Evolutionary conservation across 2,888 invertebrate species (phyloP).

Genomic region (Galeopsomyia nigrocyanea): DNA sequence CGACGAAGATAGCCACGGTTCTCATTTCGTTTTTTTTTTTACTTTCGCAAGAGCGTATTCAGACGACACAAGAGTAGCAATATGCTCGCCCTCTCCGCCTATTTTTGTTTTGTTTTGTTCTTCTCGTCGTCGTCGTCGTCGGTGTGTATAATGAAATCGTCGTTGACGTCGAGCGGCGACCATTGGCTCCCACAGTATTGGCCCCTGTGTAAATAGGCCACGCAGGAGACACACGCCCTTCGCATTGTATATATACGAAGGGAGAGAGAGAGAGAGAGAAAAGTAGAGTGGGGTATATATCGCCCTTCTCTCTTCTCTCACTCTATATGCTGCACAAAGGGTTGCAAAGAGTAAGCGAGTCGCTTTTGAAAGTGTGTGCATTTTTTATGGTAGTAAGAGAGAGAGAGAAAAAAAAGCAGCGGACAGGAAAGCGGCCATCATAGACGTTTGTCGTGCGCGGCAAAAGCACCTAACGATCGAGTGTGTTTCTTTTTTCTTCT

Average conservation of each 20-base stretch:
- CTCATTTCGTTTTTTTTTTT: constrained; percentile 20
- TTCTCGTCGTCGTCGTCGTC: constrained; percentile 1
- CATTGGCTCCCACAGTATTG: constrained; percentile 59
- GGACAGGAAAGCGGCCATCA: constrained; percentile 67
- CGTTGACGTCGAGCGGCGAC: constrained; percentile 52
- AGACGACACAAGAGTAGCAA: constrained; percentile 10
- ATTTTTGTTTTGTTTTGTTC: constrained; percentile 30
- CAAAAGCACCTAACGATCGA: constrained; percentile 5
- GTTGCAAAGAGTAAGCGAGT: constrained; percentile 52
- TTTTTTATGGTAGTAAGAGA: constrained; percentile 57
- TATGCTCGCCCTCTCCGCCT: constrained; percentile 35
- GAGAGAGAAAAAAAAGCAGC: constrained; percentile 7
- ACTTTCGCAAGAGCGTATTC: neutral
- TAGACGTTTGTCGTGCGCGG: constrained; percentile 48
- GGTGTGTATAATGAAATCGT: constrained; percentile 64
- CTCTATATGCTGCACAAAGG: constrained; percentile 61
- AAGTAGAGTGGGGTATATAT: constrained; percentile 45
- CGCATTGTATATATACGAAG: constrained; percentile 62
- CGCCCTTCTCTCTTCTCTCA: constrained; percentile 51
- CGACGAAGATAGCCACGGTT: constrained; percentile 44
- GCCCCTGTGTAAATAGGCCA: constrained; percentile 67
- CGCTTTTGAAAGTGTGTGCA: constrained; percentile 56
- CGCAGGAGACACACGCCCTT: constrained; percentile 68
- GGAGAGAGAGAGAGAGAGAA: constrained; percentile 43
- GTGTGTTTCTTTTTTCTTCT: constrained; percentile 19